Evolutionary conservation across 2,888 invertebrate species (phyloP).

Genomic region (Calameuta pallipes): DNA sequence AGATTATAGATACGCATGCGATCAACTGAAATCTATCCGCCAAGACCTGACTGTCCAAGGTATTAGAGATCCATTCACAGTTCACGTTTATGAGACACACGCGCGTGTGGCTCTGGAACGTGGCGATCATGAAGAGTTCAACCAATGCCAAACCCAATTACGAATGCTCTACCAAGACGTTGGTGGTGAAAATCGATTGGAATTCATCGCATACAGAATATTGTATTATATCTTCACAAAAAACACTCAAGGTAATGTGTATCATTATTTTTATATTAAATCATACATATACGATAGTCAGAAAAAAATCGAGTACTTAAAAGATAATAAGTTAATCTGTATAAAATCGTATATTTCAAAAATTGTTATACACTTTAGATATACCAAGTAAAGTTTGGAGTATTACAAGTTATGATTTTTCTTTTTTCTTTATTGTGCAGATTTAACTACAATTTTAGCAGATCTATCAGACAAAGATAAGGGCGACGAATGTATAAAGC

Average conservation of each 20-base stretch:
- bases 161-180: constrained; percentile 92
- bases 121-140: constrained; percentile 98
- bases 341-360: background rate
- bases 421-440: constrained; percentile 70
- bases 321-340: background rate
- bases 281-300: background rate
- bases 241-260: constrained; percentile 87
- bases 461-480: constrained; percentile 82
- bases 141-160: constrained; percentile 99
- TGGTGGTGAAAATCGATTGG: constrained; percentile 81
- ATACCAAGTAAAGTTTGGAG: no score
- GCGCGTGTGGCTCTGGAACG: constrained; percentile 97
- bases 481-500: constrained; percentile 82
- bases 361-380: background rate
- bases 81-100: constrained; percentile 99
- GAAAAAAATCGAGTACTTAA: no score
- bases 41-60: constrained; percentile 99
- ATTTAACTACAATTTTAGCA: constrained; percentile 92
- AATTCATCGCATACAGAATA: constrained; percentile 97
- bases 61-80: constrained; percentile 91
- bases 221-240: constrained; percentile 98
- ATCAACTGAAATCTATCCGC: constrained; percentile 97
- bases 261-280: constrained; percentile 1
- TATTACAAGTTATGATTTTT: constrained; percentile 16
- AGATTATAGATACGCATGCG: constrained; percentile 97